Conservation (phyloP, 2,888 invertebrate species). For the Limnephilus auricula region DNA sequence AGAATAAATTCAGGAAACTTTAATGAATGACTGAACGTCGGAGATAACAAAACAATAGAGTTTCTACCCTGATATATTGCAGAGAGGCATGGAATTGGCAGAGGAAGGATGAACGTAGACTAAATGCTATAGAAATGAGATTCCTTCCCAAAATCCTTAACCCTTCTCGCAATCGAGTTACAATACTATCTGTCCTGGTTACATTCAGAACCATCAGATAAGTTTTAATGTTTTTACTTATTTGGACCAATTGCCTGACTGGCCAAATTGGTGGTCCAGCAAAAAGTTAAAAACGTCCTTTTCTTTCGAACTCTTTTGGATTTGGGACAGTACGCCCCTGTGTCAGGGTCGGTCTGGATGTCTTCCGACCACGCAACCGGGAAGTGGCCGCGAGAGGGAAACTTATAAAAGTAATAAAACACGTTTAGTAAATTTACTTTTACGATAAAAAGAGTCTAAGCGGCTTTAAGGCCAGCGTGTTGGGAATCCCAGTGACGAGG, state of each 20-base stretch:
- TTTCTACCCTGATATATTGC: too few species aligned
- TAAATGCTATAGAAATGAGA: too few species aligned
- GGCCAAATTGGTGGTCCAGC: neutral
- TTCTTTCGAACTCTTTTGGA: neutral
- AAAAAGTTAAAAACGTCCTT: too few species aligned
- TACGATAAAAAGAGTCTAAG: neutral
- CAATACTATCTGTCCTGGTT: neutral
- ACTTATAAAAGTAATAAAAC: slow-evolving; percentile 2
- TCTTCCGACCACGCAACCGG: neutral
- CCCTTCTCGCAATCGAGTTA: too few species aligned
- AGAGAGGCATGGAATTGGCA: too few species aligned
- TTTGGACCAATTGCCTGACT: neutral
- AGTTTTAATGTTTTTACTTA: neutral
- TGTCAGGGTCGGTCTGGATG: neutral
- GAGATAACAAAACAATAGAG: too few species aligned
- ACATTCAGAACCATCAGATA: neutral
- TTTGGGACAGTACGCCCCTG: neutral
- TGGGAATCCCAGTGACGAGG: neutral
- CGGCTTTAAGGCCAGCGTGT: neutral
- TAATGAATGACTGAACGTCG: too few species aligned
- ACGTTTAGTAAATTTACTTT: neutral
- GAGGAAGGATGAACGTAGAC: too few species aligned
- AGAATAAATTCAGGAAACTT: too few species aligned
- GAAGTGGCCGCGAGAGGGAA: neutral
- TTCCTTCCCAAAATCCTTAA: too few species aligned